Base-by-base conservation (phyloP, 2,113 vertebrate genomes). In the Zeus faber region DNA sequence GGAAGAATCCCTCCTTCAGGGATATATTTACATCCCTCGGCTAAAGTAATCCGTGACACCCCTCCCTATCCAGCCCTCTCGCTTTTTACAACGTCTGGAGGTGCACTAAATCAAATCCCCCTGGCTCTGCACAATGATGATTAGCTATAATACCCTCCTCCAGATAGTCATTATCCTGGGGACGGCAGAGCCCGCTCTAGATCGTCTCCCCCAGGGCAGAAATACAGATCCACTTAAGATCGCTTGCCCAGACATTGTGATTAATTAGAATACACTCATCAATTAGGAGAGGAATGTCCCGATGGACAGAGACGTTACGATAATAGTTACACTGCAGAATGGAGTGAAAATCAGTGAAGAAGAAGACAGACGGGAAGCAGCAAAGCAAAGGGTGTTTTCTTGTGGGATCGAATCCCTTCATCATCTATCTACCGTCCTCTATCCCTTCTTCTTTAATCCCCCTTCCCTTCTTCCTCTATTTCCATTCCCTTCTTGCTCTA, bases 51-150 rank as follows among this genome's bases (percentile, higher is more conserved):
- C 77, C 74, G 70, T 60, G 11, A 61, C 63, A 71, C 50, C 65
- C 65, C 76, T 70, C 76, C 76, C 71, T 44, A 64, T 62, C 64
- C 79, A 79, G 56, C 76, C 71, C 70, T 71, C 79, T 78, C 41
- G 50, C 67, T 73, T n/a, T 81, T 81, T 76, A 84, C 76, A 85
- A 65, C 82, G 80, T 81, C 78, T 81, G 60, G 69, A 84, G 77
- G 79, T 87, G 76, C 53, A 52, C 76, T 82, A 85, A 88, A 86
- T 84, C 80, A 83, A 80, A 83, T 76, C 81, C 57, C 78, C 49
- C 71, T 64, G 54, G 87, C 81, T 72, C 80, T 77, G 77, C 80
- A 85, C 75, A 70, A 84, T 83, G 71, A 84, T 88, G 79, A 87
- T 87, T 85, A 84, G 77, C 80, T 74, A 66, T 85, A 87, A 86